Percentiles rank a stretch among this genome's conserved stretches.
Conservation (phyloP, 2,797 vertebrate species). For the Rhynchonycteris naso region DNA sequence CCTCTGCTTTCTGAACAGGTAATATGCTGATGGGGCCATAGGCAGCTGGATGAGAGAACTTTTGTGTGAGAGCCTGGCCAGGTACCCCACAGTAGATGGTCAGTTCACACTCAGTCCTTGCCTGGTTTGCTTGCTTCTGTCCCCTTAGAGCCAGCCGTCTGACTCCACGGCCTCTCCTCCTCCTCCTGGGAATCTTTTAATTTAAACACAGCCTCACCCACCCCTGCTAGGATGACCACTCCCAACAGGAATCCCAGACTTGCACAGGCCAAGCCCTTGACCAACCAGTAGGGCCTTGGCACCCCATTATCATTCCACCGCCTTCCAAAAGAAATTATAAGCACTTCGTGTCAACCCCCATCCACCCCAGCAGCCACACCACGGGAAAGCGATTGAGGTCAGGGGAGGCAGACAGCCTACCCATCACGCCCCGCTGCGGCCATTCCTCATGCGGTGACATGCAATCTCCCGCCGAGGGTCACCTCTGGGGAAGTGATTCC, state of each 20-base stretch:
- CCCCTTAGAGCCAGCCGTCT: not conserved
- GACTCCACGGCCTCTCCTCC: not conserved
- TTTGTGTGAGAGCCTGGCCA: accelerated
- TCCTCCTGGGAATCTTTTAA: conserved; percentile 38
- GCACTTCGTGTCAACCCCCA: conserved; percentile 83
- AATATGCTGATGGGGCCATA: accelerated
- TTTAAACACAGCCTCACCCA: conserved; percentile 71
- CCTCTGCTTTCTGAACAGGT: not conserved
- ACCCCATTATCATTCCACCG: conserved; percentile 67
- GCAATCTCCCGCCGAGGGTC: conserved; percentile 84
- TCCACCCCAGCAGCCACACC: conserved; percentile 80
- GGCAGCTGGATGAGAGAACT: not conserved
- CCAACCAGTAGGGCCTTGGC: not conserved
- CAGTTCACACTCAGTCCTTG: accelerated
- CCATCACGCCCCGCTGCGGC: conserved; percentile 81
- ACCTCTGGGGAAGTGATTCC: conserved; percentile 85
- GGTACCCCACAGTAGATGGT: not conserved
- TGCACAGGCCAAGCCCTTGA: not conserved
- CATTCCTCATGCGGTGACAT: conserved; percentile 85
- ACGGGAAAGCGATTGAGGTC: conserved; percentile 86
- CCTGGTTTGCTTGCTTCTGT: accelerated
- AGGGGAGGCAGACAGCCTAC: conserved; percentile 86
- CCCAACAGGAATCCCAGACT: conserved; percentile 29
- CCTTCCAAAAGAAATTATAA: conserved; percentile 82
- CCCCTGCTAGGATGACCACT: conserved; percentile 48